Evolutionary conservation across 2,888 invertebrate species (phyloP), one percentile per base, ranked within the genome.

Genomic region (Muscina levida): DNA sequence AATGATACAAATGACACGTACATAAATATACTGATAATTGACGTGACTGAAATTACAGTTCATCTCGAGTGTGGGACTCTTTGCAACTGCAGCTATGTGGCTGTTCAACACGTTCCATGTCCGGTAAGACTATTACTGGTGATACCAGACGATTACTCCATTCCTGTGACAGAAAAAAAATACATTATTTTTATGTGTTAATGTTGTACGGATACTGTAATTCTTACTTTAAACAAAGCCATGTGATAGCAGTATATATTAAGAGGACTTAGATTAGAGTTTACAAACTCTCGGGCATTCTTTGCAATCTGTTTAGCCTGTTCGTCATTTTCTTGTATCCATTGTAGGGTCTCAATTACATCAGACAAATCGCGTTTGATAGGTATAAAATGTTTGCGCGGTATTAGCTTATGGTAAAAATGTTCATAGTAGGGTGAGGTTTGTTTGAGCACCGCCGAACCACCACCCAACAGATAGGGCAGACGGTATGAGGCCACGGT

Each of bases 401-500:
- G 94, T 74, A 92, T 88, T 11, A 98, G 90, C 84, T 95, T 92
- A 46, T 92, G 91, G 88, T 99, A 99, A 91, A 98, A 99, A 91
- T 97, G 96, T 92, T 99, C 98, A 89, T 97, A 97, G 90, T 96
- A 98, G n/a, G 93, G 93, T 0, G 98, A 98, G 26, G 96, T 94
- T 91, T 98, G 98, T 91, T 99, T 99, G 13, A 99, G 92, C 13
- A 98, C 94, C 78, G 97, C 91, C 0, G 97, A 94, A 86, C 96
- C 96, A 1, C 98, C 98, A 56, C 94, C 96, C 82, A 99, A 90
- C 19, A 99, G 92, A 89, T 97, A 98, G 0, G 98, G 98, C 83
- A 98, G 93, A 82, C 98, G 93, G 90, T 98, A 99, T 0, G 98
- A 97, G 19, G 98, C 98, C 15, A 99, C 98, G 46, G 98, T 97